Evolutionary conservation across 2,888 invertebrate species (phyloP).

Genomic region (Crematogaster levior): DNA sequence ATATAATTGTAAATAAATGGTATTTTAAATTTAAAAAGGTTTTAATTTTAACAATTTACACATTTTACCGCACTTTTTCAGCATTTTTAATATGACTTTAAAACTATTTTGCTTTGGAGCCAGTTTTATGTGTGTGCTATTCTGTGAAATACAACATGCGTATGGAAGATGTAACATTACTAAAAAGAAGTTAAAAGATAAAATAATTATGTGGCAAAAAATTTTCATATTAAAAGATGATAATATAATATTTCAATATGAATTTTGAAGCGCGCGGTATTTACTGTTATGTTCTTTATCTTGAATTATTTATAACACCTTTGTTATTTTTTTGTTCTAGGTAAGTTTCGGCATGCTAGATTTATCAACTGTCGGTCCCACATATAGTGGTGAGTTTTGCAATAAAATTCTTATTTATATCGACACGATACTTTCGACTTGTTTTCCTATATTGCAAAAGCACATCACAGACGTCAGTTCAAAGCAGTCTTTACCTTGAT

Average conservation of each 20-base stretch:
- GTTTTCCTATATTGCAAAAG: not conserved
- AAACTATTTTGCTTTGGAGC: too few species aligned
- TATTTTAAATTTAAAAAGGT: too few species aligned
- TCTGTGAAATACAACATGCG: not conserved
- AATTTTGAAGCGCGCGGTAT: not conserved
- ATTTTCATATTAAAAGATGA: not conserved
- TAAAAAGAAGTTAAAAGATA: not conserved
- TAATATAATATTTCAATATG: not conserved
- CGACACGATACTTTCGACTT: not conserved
- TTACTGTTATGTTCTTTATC: not conserved
- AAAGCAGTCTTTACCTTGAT: not conserved
- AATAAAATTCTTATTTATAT: not conserved
- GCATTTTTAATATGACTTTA: too few species aligned
- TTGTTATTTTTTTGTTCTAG: constrained; percentile 37
- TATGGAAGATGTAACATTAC: not conserved
- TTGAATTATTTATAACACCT: not conserved
- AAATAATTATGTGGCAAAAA: not conserved
- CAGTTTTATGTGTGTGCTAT: too few species aligned
- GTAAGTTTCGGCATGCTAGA: constrained; percentile 18
- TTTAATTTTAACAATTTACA: too few species aligned
- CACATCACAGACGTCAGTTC: not conserved
- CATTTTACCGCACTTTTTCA: too few species aligned
- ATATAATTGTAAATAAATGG: too few species aligned
- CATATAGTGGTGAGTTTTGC: constrained; percentile 19
- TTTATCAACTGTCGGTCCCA: constrained; percentile 2